Evolutionary conservation across 2,113 vertebrate genomes (phyloP).

Genomic region (Pollimyrus isidori): DNA sequence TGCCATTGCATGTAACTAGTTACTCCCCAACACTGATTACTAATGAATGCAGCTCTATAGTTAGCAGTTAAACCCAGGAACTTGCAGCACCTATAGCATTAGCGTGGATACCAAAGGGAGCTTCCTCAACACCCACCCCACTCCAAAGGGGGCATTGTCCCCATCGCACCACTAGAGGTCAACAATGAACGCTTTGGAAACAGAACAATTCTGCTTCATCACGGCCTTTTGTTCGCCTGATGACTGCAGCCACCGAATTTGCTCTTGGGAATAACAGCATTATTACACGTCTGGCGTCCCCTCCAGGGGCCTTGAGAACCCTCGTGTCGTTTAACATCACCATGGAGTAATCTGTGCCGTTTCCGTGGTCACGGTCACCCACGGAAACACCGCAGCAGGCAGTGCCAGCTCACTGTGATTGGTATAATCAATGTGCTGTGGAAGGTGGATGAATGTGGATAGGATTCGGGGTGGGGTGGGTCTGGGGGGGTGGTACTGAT

Average conservation of each 20-base stretch:
- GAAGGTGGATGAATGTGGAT: neutral
- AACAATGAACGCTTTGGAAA: neutral
- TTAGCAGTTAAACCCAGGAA: neutral
- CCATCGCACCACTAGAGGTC: neutral
- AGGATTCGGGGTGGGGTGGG: neutral
- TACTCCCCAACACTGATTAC: neutral
- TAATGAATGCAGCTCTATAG: neutral
- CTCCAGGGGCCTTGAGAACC: neutral
- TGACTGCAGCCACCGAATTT: neutral
- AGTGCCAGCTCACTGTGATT: conserved; percentile 34
- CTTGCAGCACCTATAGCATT: neutral
- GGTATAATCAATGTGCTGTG: conserved; percentile 33
- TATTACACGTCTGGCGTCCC: neutral
- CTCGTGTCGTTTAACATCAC: conserved; percentile 6
- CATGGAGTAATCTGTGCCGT: conserved; percentile 24
- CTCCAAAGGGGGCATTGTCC: neutral
- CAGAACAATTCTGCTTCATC: neutral
- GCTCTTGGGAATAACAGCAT: neutral
- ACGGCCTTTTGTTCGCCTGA: neutral
- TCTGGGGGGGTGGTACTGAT: neutral
- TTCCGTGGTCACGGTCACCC: conserved; percentile 28
- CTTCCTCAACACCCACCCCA: neutral
- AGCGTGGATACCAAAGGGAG: neutral
- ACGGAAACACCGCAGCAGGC: conserved; percentile 26
- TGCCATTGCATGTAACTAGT: neutral